Conservation (phyloP, 2,113 vertebrate species). For the Eretmochelys imbricata region DNA sequence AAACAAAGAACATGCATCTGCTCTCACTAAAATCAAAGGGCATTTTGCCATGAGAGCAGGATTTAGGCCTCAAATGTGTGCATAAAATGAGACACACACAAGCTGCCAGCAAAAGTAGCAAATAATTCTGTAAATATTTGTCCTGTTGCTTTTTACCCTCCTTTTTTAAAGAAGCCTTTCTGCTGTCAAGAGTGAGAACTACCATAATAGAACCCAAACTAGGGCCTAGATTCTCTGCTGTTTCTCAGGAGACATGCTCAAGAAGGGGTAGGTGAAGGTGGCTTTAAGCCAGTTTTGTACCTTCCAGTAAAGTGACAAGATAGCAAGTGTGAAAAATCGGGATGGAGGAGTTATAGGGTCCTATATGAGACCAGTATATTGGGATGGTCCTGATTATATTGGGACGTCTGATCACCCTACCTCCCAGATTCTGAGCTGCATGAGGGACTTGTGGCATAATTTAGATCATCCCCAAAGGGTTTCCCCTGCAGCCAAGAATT, state of each 20-base stretch:
- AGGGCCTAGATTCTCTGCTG: background rate
- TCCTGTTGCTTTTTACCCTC: background rate
- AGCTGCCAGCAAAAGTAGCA: constrained; percentile 67
- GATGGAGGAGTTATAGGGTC: too few relatives aligned
- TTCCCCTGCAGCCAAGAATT: background rate
- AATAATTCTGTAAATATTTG: constrained; percentile 55
- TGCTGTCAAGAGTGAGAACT: background rate
- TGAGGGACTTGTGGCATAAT: rapidly evolving
- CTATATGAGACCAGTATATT: too few relatives aligned
- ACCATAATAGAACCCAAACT: background rate
- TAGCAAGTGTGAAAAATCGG: too few relatives aligned
- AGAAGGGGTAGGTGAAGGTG: background rate
- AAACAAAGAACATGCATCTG: constrained; percentile 60
- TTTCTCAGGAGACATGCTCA: background rate
- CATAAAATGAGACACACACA: constrained; percentile 55
- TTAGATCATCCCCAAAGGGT: background rate
- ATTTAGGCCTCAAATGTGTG: constrained; percentile 67
- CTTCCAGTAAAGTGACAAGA: background rate
- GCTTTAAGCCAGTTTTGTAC: background rate
- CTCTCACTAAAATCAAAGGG: background rate
- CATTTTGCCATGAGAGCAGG: constrained; percentile 62
- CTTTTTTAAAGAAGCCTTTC: background rate
- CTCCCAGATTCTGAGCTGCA: background rate
- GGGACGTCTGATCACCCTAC: too few relatives aligned
- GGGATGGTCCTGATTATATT: too few relatives aligned